These are phyloP conservation scores for Eristalinus sepulchralis DNA, from an alignment of 2,888 invertebrate species.

Conservation along the genomic window DNA sequence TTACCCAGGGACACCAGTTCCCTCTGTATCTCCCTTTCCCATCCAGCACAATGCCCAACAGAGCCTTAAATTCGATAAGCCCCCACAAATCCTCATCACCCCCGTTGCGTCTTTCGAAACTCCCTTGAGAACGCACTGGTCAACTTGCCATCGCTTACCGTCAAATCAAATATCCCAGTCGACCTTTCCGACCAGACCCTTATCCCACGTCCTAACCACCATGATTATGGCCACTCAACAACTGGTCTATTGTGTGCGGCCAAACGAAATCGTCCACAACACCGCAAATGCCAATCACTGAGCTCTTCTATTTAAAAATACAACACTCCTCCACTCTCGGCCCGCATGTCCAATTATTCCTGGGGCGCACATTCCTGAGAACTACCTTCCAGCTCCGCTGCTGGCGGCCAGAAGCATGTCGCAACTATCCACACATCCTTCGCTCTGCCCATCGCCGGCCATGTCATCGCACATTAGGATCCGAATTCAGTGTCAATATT, in stretches of 20 bases:
- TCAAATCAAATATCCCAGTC: neutral
- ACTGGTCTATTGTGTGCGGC: neutral
- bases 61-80: no score
- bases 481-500: slow-evolving; percentile 20
- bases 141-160: neutral
- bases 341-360: neutral
- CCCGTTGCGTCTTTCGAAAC: neutral
- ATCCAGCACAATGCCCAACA: no score
- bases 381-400: no score
- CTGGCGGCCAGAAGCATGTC: no score
- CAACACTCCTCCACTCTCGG: neutral
- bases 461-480: slow-evolving; percentile 21
- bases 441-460: neutral
- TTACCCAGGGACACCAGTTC: no score
- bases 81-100: neutral
- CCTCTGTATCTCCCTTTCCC: no score
- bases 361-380: no score
- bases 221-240: neutral
- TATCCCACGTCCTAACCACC: neutral
- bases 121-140: neutral
- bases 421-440: neutral
- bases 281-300: neutral
- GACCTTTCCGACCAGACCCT: neutral
- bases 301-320: neutral
- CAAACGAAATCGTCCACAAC: neutral